phyloP scores from a whole-genome alignment of 2,797 vertebrate species.

The Sparidentex hasta region DNA sequence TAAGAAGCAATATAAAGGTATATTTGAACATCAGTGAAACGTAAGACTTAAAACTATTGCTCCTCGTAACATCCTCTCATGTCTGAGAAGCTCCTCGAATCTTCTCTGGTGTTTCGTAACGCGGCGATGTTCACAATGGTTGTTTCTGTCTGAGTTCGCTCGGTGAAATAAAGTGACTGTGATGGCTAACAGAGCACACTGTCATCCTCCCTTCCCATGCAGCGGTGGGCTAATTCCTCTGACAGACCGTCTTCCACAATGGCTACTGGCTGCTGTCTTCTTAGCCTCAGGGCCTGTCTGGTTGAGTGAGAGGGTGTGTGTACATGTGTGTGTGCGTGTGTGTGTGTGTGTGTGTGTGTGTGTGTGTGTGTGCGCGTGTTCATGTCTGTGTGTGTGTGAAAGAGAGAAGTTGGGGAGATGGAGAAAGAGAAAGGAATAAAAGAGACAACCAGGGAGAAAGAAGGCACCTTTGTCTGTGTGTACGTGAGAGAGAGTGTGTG shows the following conservation, averaged over 20 bases:
- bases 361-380: no score
- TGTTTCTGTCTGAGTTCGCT: constrained; percentile 45
- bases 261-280: constrained; percentile 70
- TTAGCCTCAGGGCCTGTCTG: constrained; percentile 71
- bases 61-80: background rate
- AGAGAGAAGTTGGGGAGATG: constrained; percentile 26
- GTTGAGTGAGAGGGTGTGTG: background rate
- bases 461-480: constrained; percentile 39
- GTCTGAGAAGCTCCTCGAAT: constrained; percentile 6
- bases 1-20: background rate
- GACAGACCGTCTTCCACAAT: constrained; percentile 69
- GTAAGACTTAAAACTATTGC: background rate
- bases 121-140: constrained; percentile 5
- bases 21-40: background rate
- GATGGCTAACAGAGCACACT: constrained; percentile 75
- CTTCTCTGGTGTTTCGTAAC: background rate
- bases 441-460: constrained; percentile 44
- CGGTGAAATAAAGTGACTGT: constrained; percentile 75
- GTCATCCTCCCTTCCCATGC: constrained; percentile 68
- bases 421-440: constrained; percentile 45
- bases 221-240: constrained; percentile 69
- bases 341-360: no score
- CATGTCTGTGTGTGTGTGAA: background rate
- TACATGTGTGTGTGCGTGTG: no score
- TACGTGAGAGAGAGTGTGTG: constrained; percentile 1